Evolutionary conservation across 1,140 invertebrate genomes (phyloP), one percentile per base, ranked within the genome.

Genomic region (Euura saliciscinereae): DNA sequence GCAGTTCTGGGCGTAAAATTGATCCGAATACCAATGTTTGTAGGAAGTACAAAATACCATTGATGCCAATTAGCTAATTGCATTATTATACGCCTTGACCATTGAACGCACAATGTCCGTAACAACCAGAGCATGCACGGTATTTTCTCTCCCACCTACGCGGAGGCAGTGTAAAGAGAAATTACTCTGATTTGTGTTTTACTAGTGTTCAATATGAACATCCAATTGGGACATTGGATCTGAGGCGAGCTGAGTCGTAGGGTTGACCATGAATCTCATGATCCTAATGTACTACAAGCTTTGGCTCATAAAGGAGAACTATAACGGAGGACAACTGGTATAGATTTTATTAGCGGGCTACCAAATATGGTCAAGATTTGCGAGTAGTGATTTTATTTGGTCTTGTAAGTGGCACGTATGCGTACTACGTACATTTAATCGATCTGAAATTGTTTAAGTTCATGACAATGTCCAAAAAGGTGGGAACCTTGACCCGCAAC

Each of bases 41-140:
- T 11, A 59, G 3, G 3, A 59, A 59, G 46, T 59, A 59, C 6
- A 59, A 5, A 59, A 59, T 59, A 6, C 8, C 6, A 59, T 59
- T 11, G 10, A n/a, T n/a, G 13, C 51, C 6, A 59, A 59, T 59
- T 59, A 59, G 51, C 13, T 59, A 59, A 59, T 59, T 59, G 51
- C 51, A 59, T n/a, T 59, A 11, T 59, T 11, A 8, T n/a, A 59
- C 13, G 13, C 13, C 51, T 3, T n/a, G 13, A 8, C 68, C 44
- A 64, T 43, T 42, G 65, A 70, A 72, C 75, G 74, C 72, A 75
- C 74, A 68, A 76, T 77, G 66, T 68, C 74, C 65, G n/a, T 71
- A 66, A 72, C 71, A 80, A 84, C 72, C 79, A 80, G 79, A 82
- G 79, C 81, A 77, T 83, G 72, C 65, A 78, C 74, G 71, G 45